Evolutionary conservation across 2,113 vertebrate species (phyloP).

Genomic region (Erinaceus europaeus): DNA sequence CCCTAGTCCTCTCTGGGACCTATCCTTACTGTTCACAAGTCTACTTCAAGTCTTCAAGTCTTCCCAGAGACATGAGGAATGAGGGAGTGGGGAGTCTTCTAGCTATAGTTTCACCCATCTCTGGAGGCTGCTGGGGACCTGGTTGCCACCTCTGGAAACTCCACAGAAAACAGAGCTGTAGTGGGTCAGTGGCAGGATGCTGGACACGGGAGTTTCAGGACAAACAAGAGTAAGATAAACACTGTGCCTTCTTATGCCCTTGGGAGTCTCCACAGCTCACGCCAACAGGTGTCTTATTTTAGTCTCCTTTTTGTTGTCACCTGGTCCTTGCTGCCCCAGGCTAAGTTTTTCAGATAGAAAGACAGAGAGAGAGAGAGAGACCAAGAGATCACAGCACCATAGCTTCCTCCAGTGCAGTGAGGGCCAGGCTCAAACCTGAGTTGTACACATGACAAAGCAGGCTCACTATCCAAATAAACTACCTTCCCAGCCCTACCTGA

Average conservation of each 20-base stretch:
- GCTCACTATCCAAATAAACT: too few species aligned
- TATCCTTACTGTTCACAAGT: neutral
- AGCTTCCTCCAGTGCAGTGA: too few species aligned
- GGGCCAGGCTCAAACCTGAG: too few species aligned
- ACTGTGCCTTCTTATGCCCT: neutral
- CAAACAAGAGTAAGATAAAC: neutral
- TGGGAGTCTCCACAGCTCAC: neutral
- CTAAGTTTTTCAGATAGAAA: too few species aligned
- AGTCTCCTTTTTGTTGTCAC: too few species aligned
- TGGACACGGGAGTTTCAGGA: neutral
- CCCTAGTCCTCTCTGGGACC: neutral
- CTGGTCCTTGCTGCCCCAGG: too few species aligned
- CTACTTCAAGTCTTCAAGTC: neutral
- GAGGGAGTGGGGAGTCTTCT: neutral
- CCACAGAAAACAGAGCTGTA: neutral
- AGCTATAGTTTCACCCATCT: accelerated
- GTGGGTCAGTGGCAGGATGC: neutral
- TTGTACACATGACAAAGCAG: too few species aligned
- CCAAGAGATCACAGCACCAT: too few species aligned
- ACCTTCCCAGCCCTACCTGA: too few species aligned
- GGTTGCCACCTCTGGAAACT: neutral
- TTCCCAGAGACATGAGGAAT: neutral
- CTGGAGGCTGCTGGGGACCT: neutral
- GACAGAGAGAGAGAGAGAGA: too few species aligned
- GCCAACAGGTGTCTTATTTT: neutral